These are phyloP conservation scores for Pangasius mekongensis DNA, from an alignment of 2,797 vertebrate genomes.

Conservation along the genomic window DNA sequence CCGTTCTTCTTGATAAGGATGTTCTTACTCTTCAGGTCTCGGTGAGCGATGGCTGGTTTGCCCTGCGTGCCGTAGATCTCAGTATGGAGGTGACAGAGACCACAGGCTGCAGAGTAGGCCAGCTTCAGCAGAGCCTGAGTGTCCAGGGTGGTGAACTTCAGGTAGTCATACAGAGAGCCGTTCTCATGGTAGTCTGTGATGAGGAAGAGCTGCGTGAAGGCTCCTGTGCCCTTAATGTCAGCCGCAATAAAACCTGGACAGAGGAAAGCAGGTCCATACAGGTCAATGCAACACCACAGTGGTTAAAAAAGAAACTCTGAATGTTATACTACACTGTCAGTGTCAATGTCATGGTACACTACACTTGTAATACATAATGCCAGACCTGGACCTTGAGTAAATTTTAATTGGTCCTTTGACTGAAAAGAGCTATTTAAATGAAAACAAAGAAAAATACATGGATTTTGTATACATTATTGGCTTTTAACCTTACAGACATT, in stretches of 20 bases:
- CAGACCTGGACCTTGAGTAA: not conserved
- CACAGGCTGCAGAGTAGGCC: slow-evolving; percentile 91
- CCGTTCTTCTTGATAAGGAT: slow-evolving; percentile 97
- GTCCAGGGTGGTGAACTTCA: slow-evolving; percentile 89
- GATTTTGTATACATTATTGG: not conserved
- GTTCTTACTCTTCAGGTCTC: slow-evolving; percentile 97
- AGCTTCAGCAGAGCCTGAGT: slow-evolving; percentile 85
- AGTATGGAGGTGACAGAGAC: slow-evolving; percentile 95
- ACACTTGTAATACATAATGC: not conserved
- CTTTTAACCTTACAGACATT: not conserved
- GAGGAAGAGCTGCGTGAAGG: slow-evolving; percentile 95
- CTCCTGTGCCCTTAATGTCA: slow-evolving; percentile 94
- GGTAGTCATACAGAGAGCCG: slow-evolving; percentile 91
- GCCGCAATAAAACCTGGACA: slow-evolving; percentile 93
- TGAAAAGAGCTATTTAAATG: not conserved
- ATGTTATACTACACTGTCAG: no score
- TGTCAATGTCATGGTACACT: not conserved
- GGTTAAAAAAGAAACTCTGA: not conserved
- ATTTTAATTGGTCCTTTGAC: not conserved
- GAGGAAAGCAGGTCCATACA: not conserved
- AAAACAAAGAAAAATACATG: not conserved
- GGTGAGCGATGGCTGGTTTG: slow-evolving; percentile 95
- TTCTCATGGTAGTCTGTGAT: slow-evolving; percentile 97
- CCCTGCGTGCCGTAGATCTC: slow-evolving; percentile 98
- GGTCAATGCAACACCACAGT: not conserved